These are phyloP conservation scores for Heliconius charithonia DNA, from an alignment of 2,888 invertebrate genomes.

Conservation along the genomic window DNA sequence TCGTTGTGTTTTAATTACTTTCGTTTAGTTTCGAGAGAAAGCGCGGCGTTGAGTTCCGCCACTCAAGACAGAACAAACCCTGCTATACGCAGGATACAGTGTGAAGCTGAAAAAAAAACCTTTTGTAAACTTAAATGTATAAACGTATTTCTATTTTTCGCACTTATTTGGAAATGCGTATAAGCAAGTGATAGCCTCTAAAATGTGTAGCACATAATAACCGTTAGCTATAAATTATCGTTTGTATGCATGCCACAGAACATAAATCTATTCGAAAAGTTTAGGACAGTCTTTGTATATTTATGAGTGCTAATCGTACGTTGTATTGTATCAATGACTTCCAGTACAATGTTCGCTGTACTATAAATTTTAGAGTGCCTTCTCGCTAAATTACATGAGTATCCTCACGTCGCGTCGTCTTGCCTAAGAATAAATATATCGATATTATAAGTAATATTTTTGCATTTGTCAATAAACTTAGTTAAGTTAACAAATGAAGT, in stretches of 20 bases:
- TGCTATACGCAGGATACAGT: too few relatives aligned
- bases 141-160: background rate
- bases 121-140: background rate
- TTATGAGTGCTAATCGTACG: slow-evolving; percentile 29
- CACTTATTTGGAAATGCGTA: background rate
- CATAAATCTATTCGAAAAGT: slow-evolving; percentile 33
- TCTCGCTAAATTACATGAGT: background rate
- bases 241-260: slow-evolving; percentile 31
- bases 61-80: too few relatives aligned
- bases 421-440: background rate
- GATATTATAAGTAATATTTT: too few relatives aligned
- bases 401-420: background rate
- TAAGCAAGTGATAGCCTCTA: background rate
- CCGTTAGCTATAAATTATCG: slow-evolving; percentile 39
- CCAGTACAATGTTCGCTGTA: background rate
- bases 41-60: too few relatives aligned
- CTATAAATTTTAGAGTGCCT: background rate
- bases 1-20: too few relatives aligned
- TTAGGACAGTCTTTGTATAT: slow-evolving; percentile 24
- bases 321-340: slow-evolving; percentile 25
- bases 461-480: too few relatives aligned
- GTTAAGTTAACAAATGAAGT: background rate
- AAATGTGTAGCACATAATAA: slow-evolving; percentile 28
- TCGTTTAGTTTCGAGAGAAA: too few relatives aligned
- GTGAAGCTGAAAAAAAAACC: too few relatives aligned